Conservation (phyloP, 2,797 vertebrate genomes). For the Acrocephalus scirpaceus region DNA sequence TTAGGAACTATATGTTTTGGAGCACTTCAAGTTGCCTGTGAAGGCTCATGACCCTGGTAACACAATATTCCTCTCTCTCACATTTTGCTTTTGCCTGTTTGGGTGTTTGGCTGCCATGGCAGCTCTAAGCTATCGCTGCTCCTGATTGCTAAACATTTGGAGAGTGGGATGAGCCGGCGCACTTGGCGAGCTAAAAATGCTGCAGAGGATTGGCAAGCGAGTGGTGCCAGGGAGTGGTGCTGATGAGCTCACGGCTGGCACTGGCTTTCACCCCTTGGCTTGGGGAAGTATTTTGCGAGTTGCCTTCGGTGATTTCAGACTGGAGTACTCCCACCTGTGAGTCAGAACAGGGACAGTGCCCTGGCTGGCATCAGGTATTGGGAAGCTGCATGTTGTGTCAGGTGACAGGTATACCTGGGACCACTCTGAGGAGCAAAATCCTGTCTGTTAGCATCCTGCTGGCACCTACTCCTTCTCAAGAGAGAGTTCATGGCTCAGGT, state of each 20-base stretch:
- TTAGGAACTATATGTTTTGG: accelerated
- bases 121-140: not conserved
- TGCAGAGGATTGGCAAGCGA: not conserved
- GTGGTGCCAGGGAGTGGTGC: not conserved
- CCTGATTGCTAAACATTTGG: not conserved
- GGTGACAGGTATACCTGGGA: not conserved
- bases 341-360: not conserved
- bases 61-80: not conserved
- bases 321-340: not conserved
- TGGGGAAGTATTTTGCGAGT: not conserved
- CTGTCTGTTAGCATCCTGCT: not conserved
- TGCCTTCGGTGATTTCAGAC: slow-evolving; percentile 4
- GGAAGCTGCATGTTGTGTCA: not conserved
- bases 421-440: not conserved
- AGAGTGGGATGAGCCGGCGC: slow-evolving; percentile 19
- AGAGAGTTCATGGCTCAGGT: not conserved
- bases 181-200: slow-evolving; percentile 29
- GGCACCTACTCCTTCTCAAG: not conserved
- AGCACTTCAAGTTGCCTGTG: not conserved
- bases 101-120: slow-evolving; percentile 32
- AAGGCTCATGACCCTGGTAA: not conserved
- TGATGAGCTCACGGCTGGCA: slow-evolving; percentile 59
- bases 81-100: not conserved
- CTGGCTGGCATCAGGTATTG: not conserved
- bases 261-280: not conserved